Evolutionary conservation across 1,140 invertebrate species (phyloP), one percentile per base, ranked within the genome.

Genomic region (Oncopeltus fasciatus): DNA sequence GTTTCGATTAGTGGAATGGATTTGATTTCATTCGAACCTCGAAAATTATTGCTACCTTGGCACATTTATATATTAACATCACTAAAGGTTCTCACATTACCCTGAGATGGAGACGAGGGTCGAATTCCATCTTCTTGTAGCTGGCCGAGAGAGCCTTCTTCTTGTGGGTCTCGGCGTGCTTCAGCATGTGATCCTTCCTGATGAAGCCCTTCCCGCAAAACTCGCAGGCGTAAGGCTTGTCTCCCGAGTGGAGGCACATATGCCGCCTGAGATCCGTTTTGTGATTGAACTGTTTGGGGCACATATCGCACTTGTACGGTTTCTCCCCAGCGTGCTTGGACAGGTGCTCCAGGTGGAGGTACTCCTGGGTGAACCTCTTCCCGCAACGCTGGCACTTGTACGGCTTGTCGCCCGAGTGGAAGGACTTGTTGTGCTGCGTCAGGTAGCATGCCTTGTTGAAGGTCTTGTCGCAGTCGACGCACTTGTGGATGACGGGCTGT

Each of bases 151-250:
- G 44, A 14, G 29, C 29, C 57, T 67, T 78, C 58, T 79, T 78
- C 51, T 75, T 78, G 73, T 96, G 93, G 24, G 90, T 96, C 60
- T 90, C 86, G 59, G 81, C 77, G 74, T 96, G 93, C 74, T 96
- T 96, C 61, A 90, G 81, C 87, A 95, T 89, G 73, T 96, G 93
- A 73, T 96, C 93, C 72, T 93, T 92, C 57, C 93, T 81, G 66
- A 71, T 93, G 74, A 95, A 95, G 24, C 89, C 87, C 74, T 95
- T 95, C 49, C 82, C 81, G 71, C 91, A 94, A 33, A 80, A 80
- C 60, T 82, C 77, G 75, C 91, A 95, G 51, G 80, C 76, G 72
- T 86, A 92, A 14, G 90, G 90, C 70, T 89, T 90, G 8, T 68
- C 67, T 0, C 78, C 78, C 1, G 77, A 75, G 73, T 95, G 91